Percentiles rank a stretch among this genome's conserved stretches.
Conservation (phyloP, 2,797 vertebrate species). For the Dromococcyx pavoninus region DNA sequence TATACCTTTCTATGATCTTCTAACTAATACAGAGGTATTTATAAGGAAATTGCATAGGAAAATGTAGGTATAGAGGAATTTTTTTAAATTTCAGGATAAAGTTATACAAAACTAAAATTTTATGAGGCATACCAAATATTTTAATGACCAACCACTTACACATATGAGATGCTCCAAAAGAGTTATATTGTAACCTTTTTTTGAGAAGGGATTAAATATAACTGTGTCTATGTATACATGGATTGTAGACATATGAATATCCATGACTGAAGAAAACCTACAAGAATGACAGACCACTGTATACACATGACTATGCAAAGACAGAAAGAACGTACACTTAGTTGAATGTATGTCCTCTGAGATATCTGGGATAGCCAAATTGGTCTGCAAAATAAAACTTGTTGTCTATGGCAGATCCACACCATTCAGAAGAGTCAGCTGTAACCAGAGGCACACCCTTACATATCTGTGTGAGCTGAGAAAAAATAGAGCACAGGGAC, state of each 20-base stretch:
- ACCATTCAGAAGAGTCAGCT: neutral
- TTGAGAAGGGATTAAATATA: neutral
- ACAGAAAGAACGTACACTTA: neutral
- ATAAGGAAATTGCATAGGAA: neutral
- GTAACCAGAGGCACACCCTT: neutral
- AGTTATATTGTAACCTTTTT: neutral
- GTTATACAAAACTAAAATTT: neutral
- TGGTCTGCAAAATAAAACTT: neutral
- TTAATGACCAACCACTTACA: neutral
- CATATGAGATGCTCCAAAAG: neutral
- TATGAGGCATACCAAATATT: neutral
- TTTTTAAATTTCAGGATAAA: neutral
- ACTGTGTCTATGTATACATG: neutral
- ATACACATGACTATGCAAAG: neutral
- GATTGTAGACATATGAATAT: neutral
- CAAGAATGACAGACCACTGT: neutral
- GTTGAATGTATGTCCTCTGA: neutral
- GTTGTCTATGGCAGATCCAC: neutral
- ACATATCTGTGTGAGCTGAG: too few species aligned
- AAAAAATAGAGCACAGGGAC: too few species aligned
- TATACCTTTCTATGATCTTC: neutral
- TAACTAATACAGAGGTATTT: neutral
- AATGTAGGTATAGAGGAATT: neutral
- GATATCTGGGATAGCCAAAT: too few species aligned
- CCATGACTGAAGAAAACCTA: neutral